These are phyloP conservation scores for Diplosoma virens DNA, from an alignment of 23 tunicate genomes.

Conservation along the genomic window DNA sequence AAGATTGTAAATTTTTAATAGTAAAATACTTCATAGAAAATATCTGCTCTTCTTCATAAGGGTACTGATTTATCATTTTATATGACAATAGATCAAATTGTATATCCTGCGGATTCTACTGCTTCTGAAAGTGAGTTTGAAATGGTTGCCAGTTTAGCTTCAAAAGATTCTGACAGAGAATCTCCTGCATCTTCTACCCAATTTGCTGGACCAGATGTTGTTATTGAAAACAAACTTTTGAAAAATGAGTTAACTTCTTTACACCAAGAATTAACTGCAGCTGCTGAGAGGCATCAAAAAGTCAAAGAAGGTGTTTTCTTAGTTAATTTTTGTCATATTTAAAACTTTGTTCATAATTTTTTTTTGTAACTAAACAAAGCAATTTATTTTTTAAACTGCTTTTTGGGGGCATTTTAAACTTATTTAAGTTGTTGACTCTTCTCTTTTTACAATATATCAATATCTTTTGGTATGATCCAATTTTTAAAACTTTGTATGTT, in stretches of 20 bases:
- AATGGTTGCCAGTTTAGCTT: conserved; percentile 71
- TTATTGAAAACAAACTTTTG: conserved; percentile 55
- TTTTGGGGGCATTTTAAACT: no score
- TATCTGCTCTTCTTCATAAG: no score
- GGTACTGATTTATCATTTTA: no score
- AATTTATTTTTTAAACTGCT: not conserved
- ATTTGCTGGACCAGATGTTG: conserved; percentile 23
- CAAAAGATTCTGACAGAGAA: conserved; percentile 61
- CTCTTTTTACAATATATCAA: no score
- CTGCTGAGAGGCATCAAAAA: conserved; percentile 55
- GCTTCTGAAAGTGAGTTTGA: conserved; percentile 94
- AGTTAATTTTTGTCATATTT: not conserved
- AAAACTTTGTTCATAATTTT: not conserved
- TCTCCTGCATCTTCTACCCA: conserved; percentile 35
- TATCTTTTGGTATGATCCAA: no score
- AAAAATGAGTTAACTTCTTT: conserved; percentile 66
- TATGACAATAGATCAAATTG: no score
- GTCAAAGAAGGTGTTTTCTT: conserved; percentile 42
- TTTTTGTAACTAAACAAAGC: not conserved
- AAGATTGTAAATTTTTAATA: no score
- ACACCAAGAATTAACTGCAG: conserved; percentile 69
- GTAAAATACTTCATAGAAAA: no score
- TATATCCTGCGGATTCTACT: conserved; percentile 74
- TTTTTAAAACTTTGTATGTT: no score
- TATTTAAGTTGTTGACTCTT: not conserved